Evolutionary conservation across 2,888 invertebrate genomes (phyloP).

Genomic region (Drosophila phalerata): DNA sequence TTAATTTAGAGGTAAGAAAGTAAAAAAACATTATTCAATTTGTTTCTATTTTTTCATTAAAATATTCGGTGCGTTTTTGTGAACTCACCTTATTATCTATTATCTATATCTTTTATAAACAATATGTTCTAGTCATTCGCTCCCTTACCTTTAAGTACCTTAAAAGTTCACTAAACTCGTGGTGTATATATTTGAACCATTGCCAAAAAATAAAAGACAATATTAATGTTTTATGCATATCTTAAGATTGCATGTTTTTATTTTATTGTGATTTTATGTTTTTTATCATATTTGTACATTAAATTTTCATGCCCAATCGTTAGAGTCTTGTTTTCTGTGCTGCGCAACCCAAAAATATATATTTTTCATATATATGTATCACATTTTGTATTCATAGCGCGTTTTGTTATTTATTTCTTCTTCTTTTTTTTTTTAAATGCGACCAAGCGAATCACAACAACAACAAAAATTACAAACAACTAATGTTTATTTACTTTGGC

Average conservation of each 20-base stretch:
- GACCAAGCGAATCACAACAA: constrained; percentile 44
- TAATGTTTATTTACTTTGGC: constrained; percentile 54
- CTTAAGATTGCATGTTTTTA: constrained; percentile 25
- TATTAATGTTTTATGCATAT: constrained; percentile 25
- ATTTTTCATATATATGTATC: constrained; percentile 13
- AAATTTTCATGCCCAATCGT: constrained; percentile 46
- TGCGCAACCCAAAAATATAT: constrained; percentile 5
- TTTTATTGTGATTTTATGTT: constrained; percentile 35
- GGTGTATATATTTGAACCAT: constrained; percentile 11
- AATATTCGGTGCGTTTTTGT: no score
- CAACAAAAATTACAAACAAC: constrained; percentile 14
- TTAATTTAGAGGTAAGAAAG: not conserved
- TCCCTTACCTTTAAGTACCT: not conserved
- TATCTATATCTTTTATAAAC: not conserved
- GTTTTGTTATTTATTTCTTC: constrained; percentile 50
- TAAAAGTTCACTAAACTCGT: not conserved
- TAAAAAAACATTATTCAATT: no score
- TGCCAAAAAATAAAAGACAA: not conserved
- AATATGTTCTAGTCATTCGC: not conserved
- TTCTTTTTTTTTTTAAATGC: constrained; percentile 59
- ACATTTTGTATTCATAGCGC: constrained; percentile 64
- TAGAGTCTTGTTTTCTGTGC: constrained; percentile 7
- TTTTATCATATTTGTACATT: constrained; percentile 39
- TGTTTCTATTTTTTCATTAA: no score
- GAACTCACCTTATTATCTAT: no score